A percentile compares a stretch with the other conserved stretches of the same genome.
phyloP scores from a whole-genome alignment of 53 echinoderm and acorn worm genomes.

The Apostichopus leukothele region DNA sequence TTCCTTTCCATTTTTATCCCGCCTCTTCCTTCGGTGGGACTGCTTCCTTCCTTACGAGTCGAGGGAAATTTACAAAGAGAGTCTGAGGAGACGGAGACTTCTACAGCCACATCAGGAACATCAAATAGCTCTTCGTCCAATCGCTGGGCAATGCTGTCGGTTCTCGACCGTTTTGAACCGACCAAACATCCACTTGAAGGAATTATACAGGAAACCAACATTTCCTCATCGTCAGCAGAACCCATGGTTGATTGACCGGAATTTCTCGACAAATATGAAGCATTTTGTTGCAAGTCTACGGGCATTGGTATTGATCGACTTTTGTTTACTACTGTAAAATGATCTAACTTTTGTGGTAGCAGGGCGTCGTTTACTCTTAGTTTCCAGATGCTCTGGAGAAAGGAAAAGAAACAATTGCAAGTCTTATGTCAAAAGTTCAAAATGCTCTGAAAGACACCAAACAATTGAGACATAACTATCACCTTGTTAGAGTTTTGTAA shows the following conservation, averaged over 20 bases:
- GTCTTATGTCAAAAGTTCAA: not conserved
- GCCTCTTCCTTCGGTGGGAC: not conserved
- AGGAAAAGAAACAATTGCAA: not conserved
- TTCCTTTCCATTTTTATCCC: not conserved
- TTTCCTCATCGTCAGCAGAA: not conserved
- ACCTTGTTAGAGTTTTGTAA: too few species aligned
- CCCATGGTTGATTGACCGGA: not conserved
- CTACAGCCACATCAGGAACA: constrained; percentile 4
- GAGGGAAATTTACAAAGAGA: not conserved
- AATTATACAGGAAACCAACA: not conserved
- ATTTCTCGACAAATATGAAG: not conserved
- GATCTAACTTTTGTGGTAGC: not conserved
- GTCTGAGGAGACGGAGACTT: not conserved
- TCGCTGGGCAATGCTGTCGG: not conserved
- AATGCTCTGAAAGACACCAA: not conserved
- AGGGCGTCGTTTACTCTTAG: not conserved
- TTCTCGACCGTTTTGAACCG: not conserved
- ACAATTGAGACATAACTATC: too few species aligned
- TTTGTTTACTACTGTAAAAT: not conserved
- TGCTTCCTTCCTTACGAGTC: not conserved
- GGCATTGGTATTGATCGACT: not conserved
- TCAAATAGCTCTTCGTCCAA: not conserved
- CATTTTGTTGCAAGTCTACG: not conserved
- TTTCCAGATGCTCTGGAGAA: constrained; percentile 10
- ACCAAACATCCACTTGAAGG: not conserved